Conservation (phyloP, 2,888 invertebrate species). For the Drosophila histrio region DNA sequence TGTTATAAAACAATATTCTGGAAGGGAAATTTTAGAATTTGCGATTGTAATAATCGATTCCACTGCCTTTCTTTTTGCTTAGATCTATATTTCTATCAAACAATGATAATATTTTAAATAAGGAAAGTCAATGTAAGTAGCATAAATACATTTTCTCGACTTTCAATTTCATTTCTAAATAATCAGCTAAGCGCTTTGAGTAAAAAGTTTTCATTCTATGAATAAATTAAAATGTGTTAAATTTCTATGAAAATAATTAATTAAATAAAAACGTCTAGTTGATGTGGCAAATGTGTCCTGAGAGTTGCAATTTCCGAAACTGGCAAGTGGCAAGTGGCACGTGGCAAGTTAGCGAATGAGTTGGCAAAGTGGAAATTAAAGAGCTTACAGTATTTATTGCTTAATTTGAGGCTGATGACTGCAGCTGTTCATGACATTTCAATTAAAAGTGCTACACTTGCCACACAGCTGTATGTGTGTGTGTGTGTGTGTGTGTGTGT, state of each 20-base stretch:
- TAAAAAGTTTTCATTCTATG: too few relatives aligned
- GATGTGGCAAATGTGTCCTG: slow-evolving; percentile 1
- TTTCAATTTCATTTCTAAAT: too few relatives aligned
- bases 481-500: not conserved
- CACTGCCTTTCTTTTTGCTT: too few relatives aligned
- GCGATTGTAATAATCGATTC: too few relatives aligned
- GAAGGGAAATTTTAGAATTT: too few relatives aligned
- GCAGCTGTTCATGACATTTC: slow-evolving; percentile 29
- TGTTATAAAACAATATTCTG: too few relatives aligned
- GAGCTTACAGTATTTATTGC: slow-evolving; percentile 7
- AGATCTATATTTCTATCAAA: too few relatives aligned
- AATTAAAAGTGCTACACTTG: slow-evolving; percentile 25
- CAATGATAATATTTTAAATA: too few relatives aligned
- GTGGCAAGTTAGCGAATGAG: slow-evolving; percentile 20
- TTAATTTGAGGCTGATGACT: slow-evolving; percentile 16
- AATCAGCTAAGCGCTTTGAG: too few relatives aligned
- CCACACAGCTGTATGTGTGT: not conserved
- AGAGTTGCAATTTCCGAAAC: not conserved
- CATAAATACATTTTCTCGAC: too few relatives aligned
- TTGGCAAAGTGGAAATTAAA: slow-evolving; percentile 15
- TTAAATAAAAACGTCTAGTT: not conserved
- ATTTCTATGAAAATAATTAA: not conserved
- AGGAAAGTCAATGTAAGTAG: too few relatives aligned
- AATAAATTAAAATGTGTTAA: too few relatives aligned
- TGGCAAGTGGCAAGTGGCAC: not conserved